phyloP scores from a whole-genome alignment of 2,113 vertebrate genomes.

The Megaleporinus macrocephalus region DNA sequence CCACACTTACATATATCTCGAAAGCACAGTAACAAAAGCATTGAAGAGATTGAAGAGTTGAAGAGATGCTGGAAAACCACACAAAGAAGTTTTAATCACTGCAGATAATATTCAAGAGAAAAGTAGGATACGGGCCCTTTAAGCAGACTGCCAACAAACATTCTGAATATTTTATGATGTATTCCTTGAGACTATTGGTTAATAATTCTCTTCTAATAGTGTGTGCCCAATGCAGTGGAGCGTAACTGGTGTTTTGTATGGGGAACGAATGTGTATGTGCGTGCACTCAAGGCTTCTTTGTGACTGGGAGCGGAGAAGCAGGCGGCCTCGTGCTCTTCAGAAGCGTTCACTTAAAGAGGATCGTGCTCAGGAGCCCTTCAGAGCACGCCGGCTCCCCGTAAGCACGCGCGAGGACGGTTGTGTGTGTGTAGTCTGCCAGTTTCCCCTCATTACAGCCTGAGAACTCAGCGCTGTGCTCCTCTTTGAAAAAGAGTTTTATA shows the following conservation, averaged over 20 bases:
- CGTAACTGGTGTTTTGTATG: not conserved
- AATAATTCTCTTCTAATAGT: not conserved
- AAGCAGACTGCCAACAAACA: no score
- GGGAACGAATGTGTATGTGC: not conserved
- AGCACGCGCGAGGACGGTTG: not conserved
- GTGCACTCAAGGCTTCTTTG: not conserved
- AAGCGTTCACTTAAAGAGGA: not conserved
- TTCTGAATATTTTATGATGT: no score
- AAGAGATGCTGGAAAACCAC: no score
- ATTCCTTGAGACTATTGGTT: no score
- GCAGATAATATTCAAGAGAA: no score
- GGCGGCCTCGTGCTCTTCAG: not conserved
- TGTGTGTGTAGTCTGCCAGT: constrained; percentile 20
- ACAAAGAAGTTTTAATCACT: no score
- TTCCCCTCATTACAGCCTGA: not conserved
- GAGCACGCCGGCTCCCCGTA: not conserved
- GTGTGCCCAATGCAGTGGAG: not conserved
- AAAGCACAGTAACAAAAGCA: no score
- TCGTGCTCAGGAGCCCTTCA: not conserved
- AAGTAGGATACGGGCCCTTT: no score
- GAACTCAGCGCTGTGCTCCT: not conserved
- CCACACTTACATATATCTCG: no score
- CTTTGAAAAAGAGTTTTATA: constrained; percentile 23
- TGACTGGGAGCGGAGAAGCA: not conserved
- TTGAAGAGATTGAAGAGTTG: no score